Base-by-base conservation (phyloP, 1,140 invertebrate genomes). In the Conus ventricosus region DNA sequence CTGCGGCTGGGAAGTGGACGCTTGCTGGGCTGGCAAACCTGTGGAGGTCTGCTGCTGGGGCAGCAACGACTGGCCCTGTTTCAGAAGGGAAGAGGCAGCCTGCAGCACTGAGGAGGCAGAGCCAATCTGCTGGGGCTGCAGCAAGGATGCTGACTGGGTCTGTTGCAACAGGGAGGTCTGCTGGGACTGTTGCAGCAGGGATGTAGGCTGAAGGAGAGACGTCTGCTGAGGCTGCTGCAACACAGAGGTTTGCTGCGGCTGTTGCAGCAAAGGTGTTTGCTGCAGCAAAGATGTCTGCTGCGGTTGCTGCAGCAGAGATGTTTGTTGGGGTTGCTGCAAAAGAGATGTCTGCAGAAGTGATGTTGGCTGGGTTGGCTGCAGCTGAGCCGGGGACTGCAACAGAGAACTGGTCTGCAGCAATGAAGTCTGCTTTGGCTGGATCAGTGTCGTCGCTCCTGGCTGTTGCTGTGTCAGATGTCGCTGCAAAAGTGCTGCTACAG, bases 291-390 rank as follows among this genome's bases (percentile, higher is more conserved):
- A 57, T 27, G 84, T 63, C 23, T 54, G 20, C 20, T 75, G 71
- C 7, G 20, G 84, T 39, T 85, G 84, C 60, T 85, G 84, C 67
- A 63, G 54, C 3, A 84, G 51, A 54, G 67, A 57, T 27, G 84
- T 57, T 13, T 67, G 84, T 57, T 85, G 84, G 6, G 11, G 27
- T n/a, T 76, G 71, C 71, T 76, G 71, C 17, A 25, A n/a, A 8
- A 80, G 39, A 7, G 51, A 54, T 11, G 80, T 81, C 80, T 63
- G 84, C 84, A n/a, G 60, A 63, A 63, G 55, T 13, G 82, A 39
- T 15, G 80, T 55, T 15, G 13, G 53, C 82, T n/a, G 82, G 17
- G 76, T 11, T 8, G 10, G 84, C 53, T 86, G 84, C 63, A 67
- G 84, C 3, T 23, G 57, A 17, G 53, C 57, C 11, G 20, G 5